Base-by-base conservation (phyloP, 2,797 vertebrate genomes). In the Salarias fasciatus region DNA sequence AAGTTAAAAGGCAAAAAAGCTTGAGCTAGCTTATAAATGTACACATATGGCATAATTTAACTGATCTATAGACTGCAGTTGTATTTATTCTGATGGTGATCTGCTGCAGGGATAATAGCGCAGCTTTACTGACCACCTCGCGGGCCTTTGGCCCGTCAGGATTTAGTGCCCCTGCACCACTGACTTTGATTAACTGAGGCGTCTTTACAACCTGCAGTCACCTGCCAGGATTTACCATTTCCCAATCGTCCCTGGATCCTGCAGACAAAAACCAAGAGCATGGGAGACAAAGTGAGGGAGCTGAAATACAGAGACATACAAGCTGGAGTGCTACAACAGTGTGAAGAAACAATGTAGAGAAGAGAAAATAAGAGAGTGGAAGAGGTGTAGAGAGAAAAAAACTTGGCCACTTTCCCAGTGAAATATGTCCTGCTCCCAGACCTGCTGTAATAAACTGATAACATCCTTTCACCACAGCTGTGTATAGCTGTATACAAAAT, bases 171-270 rank as follows among this genome's bases (percentile, higher is more conserved):
- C 43, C 50, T 10, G 61, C 75, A 56, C 52, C 18, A 5, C 74
- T 47, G 71, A 78, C 66, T 80, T 67, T 86, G 82, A 88, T 85
- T 72, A 83, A 89, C 73, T 63, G 63, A 67, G 56, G 63, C 63
- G 51, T 46, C 78, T 40, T 81, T 58, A 59, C 51, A 52, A 64
- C 48, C 72, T 52, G 37, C 68, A 54, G 53, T 65, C 79, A 65
- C 42, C 73, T 15, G 37, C 28, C 0, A 51, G 24, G 70, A 82
- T 82, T 81, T 78, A 81, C 53, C 29, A 53, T 50, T 53, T 77
- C 42, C 75, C 48, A 65, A 54, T 52, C 28, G 5, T 63, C 55
- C 58, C 44, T 8, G 53, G 46, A 69, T 70, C 48, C 44, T 63
- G 29, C 58, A 36, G n/a, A 42, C 30, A 36, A 65, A 62, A 31